These are phyloP conservation scores for Sceliomorpha sp. DNA, from an alignment of 2,888 invertebrate genomes.

Conservation along the genomic window DNA sequence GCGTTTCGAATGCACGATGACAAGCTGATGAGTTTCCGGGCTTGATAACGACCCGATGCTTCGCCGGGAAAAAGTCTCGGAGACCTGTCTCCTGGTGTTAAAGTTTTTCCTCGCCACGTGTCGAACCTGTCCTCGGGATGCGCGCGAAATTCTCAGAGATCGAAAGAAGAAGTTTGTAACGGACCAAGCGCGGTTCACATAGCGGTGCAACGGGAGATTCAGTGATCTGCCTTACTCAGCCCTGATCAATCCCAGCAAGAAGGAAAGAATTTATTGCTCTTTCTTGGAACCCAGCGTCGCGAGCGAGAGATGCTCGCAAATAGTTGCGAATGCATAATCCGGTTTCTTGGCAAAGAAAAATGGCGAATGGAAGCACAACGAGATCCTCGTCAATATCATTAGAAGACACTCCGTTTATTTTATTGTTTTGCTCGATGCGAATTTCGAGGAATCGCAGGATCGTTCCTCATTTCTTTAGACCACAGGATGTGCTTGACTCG, in stretches of 20 bases:
- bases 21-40: slow-evolving; percentile 1
- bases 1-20: neutral
- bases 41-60: slow-evolving; percentile 1
- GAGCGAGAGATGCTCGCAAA: slow-evolving; percentile 58
- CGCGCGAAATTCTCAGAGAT: slow-evolving; percentile 45
- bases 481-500: neutral
- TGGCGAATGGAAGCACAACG: slow-evolving; percentile 29
- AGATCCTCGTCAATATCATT: slow-evolving; percentile 23
- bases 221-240: slow-evolving; percentile 45
- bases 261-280: slow-evolving; percentile 56
- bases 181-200: slow-evolving; percentile 52
- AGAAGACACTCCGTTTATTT: neutral
- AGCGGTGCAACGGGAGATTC: slow-evolving; percentile 42
- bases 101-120: slow-evolving; percentile 64
- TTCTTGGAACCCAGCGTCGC: slow-evolving; percentile 62
- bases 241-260: slow-evolving; percentile 51
- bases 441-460: neutral
- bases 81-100: slow-evolving; percentile 62
- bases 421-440: neutral
- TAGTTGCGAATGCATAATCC: slow-evolving; percentile 42
- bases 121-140: slow-evolving; percentile 63
- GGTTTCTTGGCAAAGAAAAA: slow-evolving; percentile 17
- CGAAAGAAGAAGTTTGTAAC: slow-evolving; percentile 60
- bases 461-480: slow-evolving; percentile 1
- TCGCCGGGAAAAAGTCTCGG: neutral